These are phyloP conservation scores for Idris sp. DNA, from an alignment of 1,140 invertebrate species.

Conservation along the genomic window DNA sequence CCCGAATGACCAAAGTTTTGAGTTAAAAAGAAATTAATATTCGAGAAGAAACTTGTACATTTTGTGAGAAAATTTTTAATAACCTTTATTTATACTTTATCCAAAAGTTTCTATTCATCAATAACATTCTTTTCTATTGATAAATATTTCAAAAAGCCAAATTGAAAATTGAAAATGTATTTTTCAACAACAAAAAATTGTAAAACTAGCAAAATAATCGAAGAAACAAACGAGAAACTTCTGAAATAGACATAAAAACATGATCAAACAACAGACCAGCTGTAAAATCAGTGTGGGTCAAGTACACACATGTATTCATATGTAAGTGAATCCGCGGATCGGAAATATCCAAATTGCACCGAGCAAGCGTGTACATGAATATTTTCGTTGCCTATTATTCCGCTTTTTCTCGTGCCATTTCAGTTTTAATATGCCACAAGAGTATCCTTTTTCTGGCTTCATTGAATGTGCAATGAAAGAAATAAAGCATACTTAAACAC, in stretches of 20 bases:
- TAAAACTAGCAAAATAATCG: background rate
- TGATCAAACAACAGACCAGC: conserved; percentile 11
- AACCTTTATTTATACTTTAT: too few relatives aligned
- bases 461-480: background rate
- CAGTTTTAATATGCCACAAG: conserved; percentile 9
- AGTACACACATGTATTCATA: conserved; percentile 28
- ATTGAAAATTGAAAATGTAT: too few relatives aligned
- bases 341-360: conserved; percentile 26
- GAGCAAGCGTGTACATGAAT: conserved; percentile 12
- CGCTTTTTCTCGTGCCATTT: background rate
- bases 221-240: background rate
- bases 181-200: background rate
- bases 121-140: too few relatives aligned
- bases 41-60: too few relatives aligned
- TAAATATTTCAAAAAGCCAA: too few relatives aligned
- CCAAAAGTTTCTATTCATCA: too few relatives aligned
- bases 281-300: conserved; percentile 39
- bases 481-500: background rate
- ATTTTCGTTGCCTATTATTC: conserved; percentile 16
- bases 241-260: conserved; percentile 2
- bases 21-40: too few relatives aligned
- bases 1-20: too few relatives aligned
- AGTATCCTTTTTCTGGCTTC: conserved; percentile 1
- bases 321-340: conserved; percentile 17
- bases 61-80: too few relatives aligned